Evolutionary conservation across 2,888 invertebrate genomes (phyloP).

Genomic region (Cynaeus angustus): DNA sequence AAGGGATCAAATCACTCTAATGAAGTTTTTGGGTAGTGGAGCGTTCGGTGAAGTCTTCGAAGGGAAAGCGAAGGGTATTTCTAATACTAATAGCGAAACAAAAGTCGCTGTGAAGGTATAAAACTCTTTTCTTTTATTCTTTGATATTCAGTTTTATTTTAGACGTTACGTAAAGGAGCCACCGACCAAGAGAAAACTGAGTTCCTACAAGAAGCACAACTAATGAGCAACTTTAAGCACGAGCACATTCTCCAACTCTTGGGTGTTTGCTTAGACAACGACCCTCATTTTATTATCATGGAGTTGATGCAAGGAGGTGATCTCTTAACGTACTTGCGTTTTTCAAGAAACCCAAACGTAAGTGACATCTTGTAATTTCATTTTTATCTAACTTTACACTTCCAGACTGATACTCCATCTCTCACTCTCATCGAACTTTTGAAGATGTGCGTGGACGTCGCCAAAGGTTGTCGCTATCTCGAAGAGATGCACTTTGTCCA

Average conservation of each 20-base stretch:
- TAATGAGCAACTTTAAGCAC: constrained; percentile 98
- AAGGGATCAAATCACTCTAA: constrained; percentile 88
- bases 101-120: constrained; percentile 93
- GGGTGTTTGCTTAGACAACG: constrained; percentile 95
- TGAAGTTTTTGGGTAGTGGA: constrained; percentile 94
- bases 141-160: background rate
- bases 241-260: constrained; percentile 94
- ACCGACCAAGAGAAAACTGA: constrained; percentile 92
- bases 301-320: constrained; percentile 99
- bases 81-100: constrained; percentile 76
- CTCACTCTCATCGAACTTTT: constrained; percentile 89
- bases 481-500: constrained; percentile 99
- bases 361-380: constrained; percentile 52
- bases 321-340: constrained; percentile 90
- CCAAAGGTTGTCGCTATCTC: constrained; percentile 94
- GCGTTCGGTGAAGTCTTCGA: constrained; percentile 99
- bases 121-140: background rate
- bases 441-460: constrained; percentile 96
- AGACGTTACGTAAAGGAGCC: constrained; percentile 94
- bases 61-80: constrained; percentile 84
- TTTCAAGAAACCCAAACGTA: constrained; percentile 85
- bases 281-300: constrained; percentile 94
- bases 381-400: constrained; percentile 11
- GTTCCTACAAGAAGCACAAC: constrained; percentile 95
- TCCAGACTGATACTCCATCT: constrained; percentile 77